These are phyloP conservation scores for Calliopum simillimum DNA, from an alignment of 2,888 invertebrate genomes.

Conservation along the genomic window DNA sequence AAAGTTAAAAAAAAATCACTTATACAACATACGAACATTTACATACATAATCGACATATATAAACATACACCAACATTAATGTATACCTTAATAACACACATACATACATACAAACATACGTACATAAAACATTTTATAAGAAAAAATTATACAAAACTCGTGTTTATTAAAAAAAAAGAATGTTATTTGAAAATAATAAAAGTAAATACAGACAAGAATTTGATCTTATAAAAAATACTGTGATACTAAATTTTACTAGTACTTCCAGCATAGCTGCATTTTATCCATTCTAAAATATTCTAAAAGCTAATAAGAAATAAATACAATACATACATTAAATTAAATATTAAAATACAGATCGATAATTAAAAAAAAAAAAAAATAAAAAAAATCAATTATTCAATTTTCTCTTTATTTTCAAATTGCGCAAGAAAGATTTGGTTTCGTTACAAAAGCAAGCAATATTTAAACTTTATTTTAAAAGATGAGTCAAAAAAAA, in stretches of 20 bases:
- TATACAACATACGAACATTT: slow-evolving; percentile 29
- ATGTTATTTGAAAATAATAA: slow-evolving; percentile 41
- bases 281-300: slow-evolving; percentile 68
- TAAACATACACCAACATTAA: slow-evolving; percentile 32
- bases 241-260: slow-evolving; percentile 69
- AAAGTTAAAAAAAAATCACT: slow-evolving; percentile 8
- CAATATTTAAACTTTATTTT: not conserved
- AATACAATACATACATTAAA: too few relatives aligned
- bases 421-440: not conserved
- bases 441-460: slow-evolving; percentile 20
- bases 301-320: slow-evolving; percentile 50
- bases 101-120: slow-evolving; percentile 45
- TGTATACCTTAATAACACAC: not conserved
- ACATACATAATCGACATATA: slow-evolving; percentile 36
- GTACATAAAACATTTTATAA: slow-evolving; percentile 39
- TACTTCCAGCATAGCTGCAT: slow-evolving; percentile 69
- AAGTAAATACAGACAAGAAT: slow-evolving; percentile 55
- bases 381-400: slow-evolving; percentile 27
- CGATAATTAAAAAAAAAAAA: slow-evolving; percentile 36
- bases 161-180: slow-evolving; percentile 42
- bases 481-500: not conserved
- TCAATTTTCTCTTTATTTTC: not conserved
- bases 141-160: slow-evolving; percentile 29
- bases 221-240: slow-evolving; percentile 67
- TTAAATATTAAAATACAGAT: slow-evolving; percentile 44